These are phyloP conservation scores for Amiota minor DNA, from an alignment of 2,888 invertebrate genomes.

Conservation along the genomic window DNA sequence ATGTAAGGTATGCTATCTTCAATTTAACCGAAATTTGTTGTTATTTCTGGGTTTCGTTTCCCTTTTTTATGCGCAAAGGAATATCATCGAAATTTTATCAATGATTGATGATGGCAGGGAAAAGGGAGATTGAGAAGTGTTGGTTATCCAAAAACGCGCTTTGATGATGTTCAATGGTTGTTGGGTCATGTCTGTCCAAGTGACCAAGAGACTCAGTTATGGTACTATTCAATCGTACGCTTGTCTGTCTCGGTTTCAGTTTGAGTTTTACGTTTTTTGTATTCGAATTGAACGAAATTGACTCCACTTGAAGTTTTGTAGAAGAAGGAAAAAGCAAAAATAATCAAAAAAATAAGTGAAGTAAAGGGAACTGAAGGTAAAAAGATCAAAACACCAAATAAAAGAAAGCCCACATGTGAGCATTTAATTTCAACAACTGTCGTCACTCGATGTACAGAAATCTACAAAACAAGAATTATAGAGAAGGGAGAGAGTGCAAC, in stretches of 20 bases:
- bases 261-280: no score
- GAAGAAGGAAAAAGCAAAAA: neutral
- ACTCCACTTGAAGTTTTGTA: constrained; percentile 63
- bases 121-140: no score
- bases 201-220: neutral
- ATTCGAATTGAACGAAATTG: constrained; percentile 62
- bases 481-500: neutral
- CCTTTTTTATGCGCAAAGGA: constrained; percentile 49
- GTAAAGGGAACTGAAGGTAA: neutral
- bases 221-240: constrained; percentile 11
- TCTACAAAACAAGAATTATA: constrained; percentile 44
- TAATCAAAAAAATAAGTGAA: neutral
- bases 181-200: no score
- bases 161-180: no score
- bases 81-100: constrained; percentile 18
- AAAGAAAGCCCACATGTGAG: constrained; percentile 69
- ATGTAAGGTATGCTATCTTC: no score
- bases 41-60: no score
- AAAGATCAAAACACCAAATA: constrained; percentile 46
- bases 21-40: no score
- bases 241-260: constrained; percentile 2
- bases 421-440: constrained; percentile 72
- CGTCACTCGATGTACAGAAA: constrained; percentile 43
- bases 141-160: no score
- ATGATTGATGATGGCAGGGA: neutral